Base-by-base conservation (phyloP, 1,140 invertebrate species). In the Olivierus martensii region DNA sequence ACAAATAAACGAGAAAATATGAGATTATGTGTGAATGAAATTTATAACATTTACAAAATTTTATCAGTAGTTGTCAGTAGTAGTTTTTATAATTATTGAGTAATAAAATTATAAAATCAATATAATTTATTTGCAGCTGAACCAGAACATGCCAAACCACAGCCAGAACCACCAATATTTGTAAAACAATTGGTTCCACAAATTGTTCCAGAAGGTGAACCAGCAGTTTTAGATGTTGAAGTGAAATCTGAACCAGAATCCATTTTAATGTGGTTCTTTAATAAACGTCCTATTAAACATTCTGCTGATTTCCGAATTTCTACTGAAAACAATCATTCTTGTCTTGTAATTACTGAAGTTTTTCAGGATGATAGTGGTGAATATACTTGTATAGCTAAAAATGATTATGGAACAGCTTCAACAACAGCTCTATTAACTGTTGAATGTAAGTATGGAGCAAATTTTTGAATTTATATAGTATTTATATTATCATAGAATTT, bases 321-420 rank as follows among this genome's bases (percentile, higher is more conserved):
- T 2, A 79, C 78, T 37, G 75, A 78, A 65, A 79, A 81, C 35
- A 93, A 94, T 63, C 75, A 78, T 60, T 90, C 87, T 12, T 78
- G 84, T 44, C 71, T 95, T 12, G 69, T 87, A 55, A 81, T 93
- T 39, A 79, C 82, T 62, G 79, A 86, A 64, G 76, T 84, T 19
- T 76, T 74, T 54, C 71, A 77, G 50, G 80, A 87, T 66, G 78
- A 79, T 55, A 70, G 75, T 49, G 89, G 86, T 28, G 76, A 82
- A 35, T 86, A 88, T 57, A 92, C 85, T 12, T 91, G 88, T 63
- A 77, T 83, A 61, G 89, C 87, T 9, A 84, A 91, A 67, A 93
- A 93, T 69, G 81, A 83, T 46, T 79, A 77, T 44, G 89, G 88
- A 15, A 87, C 83, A 0, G 82, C 89, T 1, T 86, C 83, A 3